Evolutionary conservation across 2,797 vertebrate species (phyloP), one percentile per base, ranked within the genome.

Genomic region (Ctenosaura bakeri): DNA sequence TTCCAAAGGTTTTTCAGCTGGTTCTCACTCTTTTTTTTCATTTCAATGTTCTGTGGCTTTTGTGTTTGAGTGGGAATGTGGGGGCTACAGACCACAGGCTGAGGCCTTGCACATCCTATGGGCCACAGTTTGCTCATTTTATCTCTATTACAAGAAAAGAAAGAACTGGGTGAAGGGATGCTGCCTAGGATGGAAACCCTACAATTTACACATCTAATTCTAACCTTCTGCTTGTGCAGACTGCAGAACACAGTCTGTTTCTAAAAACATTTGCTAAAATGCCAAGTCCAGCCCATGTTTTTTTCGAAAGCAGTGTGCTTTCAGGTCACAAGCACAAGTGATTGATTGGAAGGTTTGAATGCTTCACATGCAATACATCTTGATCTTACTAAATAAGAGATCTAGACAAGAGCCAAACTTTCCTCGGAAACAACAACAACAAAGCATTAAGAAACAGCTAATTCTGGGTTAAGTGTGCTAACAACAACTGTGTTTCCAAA

Each of bases 391-490:
- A 89, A 64, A 77, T 62, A 24, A 78, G 2, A 13, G n/a, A 52
- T 56, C 32, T 52, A 46, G 56, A 29, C 18, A 24, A 84, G 3
- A 52, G n/a, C 24, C 54, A 59, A 79, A 69, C 12, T 78, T 8
- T 84, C 24, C 16, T 76, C 42, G 77, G 29, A 84, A 89, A 76
- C 42, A 66, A 16, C 62, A 89, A 76, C 42, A 66, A 24, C 62
- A 83, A 76, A 59, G 64, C 29, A 66, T 77, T 78, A 64, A 89
- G n/a, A 18, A 78, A 84, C n/a, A 26, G 24, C 81, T 26, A 84
- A 64, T 84, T 66, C n/a, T 77, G 46, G 56, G 52, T 52, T 18
- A 77, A 77, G 20, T 22, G 10, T 46, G 38, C 24, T 42, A 46
- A 77, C 10, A 85, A 42, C 18, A 89, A 3, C 42, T 46, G 26